Percentiles rank a stretch among this genome's conserved stretches.
Evolutionary conservation across 1,140 invertebrate genomes (phyloP).

Genomic region (Papilio helenus): DNA sequence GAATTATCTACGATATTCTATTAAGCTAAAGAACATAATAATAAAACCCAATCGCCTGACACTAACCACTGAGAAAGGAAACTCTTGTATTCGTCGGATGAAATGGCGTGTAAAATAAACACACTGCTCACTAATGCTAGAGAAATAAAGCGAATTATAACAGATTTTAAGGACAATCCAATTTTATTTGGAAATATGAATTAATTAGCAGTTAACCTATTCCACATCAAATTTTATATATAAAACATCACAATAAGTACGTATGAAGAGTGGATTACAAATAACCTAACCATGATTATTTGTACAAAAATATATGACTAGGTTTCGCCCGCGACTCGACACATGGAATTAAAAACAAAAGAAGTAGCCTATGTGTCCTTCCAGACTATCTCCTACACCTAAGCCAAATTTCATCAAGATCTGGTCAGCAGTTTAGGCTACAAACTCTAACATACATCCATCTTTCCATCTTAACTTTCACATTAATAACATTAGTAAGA

Average conservation of each 20-base stretch:
- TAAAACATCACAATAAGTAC: not conserved
- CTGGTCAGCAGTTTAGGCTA: too few species aligned
- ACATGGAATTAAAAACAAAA: too few species aligned
- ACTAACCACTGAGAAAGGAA: conserved; percentile 33
- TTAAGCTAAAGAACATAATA: conserved; percentile 30
- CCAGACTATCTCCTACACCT: too few species aligned
- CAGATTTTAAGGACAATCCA: conserved; percentile 2
- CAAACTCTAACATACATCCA: too few species aligned
- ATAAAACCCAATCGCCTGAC: conserved; percentile 33
- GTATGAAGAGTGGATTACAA: too few species aligned
- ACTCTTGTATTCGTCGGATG: conserved; percentile 28
- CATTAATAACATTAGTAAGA: too few species aligned
- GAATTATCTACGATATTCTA: conserved; percentile 9
- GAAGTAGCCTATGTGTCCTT: too few species aligned
- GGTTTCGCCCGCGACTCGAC: too few species aligned
- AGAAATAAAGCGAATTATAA: conserved; percentile 6
- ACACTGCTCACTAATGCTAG: conserved; percentile 4
- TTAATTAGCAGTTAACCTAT: not conserved
- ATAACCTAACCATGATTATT: too few species aligned
- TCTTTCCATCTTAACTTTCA: too few species aligned
- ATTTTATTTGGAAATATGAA: not conserved
- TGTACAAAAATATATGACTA: too few species aligned
- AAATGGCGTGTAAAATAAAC: conserved; percentile 36
- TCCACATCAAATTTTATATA: not conserved
- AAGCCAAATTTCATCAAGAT: too few species aligned